A percentile compares a stretch with the other conserved stretches of the same genome.
Evolutionary conservation across 1,140 invertebrate genomes (phyloP).

Genomic region (Drosophila baimaii): DNA sequence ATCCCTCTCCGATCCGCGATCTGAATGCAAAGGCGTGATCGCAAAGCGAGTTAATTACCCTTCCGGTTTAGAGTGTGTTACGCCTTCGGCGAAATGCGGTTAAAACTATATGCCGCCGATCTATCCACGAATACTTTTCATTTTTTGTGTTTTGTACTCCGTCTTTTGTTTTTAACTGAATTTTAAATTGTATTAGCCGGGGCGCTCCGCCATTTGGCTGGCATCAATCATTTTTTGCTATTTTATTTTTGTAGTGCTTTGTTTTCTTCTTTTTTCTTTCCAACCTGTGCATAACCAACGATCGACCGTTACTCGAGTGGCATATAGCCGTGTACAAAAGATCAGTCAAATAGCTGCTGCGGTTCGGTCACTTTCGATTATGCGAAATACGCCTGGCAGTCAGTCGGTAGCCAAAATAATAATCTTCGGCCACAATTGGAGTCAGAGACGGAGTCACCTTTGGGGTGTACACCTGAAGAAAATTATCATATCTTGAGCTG

Average conservation of each 20-base stretch:
- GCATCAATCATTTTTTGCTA: slow-evolving; percentile 77
- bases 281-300: slow-evolving; percentile 72
- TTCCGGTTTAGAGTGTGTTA: slow-evolving; percentile 84
- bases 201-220: slow-evolving; percentile 64
- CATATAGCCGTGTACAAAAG: slow-evolving; percentile 57
- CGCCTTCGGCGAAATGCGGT: slow-evolving; percentile 81
- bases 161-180: slow-evolving; percentile 73
- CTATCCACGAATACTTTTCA: slow-evolving; percentile 67
- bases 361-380: slow-evolving; percentile 84
- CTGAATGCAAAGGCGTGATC: slow-evolving; percentile 82
- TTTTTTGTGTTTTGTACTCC: slow-evolving; percentile 36
- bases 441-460: slow-evolving; percentile 26
- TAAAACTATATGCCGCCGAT: slow-evolving; percentile 67
- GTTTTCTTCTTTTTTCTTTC: slow-evolving; percentile 7
- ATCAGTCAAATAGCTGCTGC: slow-evolving; percentile 74
- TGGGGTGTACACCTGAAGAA: not conserved
- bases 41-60: slow-evolving; percentile 84
- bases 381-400: slow-evolving; percentile 74
- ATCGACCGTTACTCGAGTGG: slow-evolving; percentile 55
- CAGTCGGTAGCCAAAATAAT: slow-evolving; percentile 78
- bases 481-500: not conserved
- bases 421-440: slow-evolving; percentile 74
- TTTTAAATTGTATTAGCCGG: slow-evolving; percentile 78
- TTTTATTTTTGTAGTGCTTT: slow-evolving; percentile 26
- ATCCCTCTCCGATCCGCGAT: slow-evolving; percentile 35